Evolutionary conservation across 2,888 invertebrate genomes (phyloP).

Genomic region (Psylliodes chrysocephalus): DNA sequence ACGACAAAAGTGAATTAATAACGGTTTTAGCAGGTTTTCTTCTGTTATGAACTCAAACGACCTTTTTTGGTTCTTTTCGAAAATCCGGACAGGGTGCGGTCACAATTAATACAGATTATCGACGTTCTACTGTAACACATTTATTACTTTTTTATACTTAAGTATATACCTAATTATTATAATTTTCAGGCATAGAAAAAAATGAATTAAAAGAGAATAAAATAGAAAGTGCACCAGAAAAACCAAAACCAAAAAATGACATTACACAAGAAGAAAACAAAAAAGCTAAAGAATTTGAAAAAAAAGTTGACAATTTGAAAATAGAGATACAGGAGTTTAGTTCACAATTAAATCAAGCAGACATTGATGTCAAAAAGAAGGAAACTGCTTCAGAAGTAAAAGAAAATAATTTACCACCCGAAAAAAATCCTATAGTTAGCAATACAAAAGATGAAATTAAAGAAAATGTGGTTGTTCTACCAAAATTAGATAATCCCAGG

Average conservation of each 20-base stretch:
- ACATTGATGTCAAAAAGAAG: constrained; percentile 7
- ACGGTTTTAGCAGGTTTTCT: too few relatives aligned
- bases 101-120: too few relatives aligned
- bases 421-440: neutral
- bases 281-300: constrained; percentile 13
- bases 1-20: too few relatives aligned
- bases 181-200: constrained; percentile 14
- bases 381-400: neutral
- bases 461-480: neutral
- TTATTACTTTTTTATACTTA: too few relatives aligned
- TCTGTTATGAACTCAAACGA: too few relatives aligned
- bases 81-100: too few relatives aligned
- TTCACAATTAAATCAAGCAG: constrained; percentile 24
- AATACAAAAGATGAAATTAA: neutral
- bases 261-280: neutral
- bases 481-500: neutral
- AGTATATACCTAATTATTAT: too few relatives aligned
- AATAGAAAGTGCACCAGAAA: neutral
- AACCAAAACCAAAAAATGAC: neutral
- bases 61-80: too few relatives aligned
- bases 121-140: too few relatives aligned
- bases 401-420: neutral
- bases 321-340: constrained; percentile 13
- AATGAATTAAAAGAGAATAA: constrained; percentile 2
- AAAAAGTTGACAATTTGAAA: constrained; percentile 14